Evolutionary conservation across 2,888 invertebrate genomes (phyloP), one percentile per base, ranked within the genome.

Genomic region (Acleris literana): DNA sequence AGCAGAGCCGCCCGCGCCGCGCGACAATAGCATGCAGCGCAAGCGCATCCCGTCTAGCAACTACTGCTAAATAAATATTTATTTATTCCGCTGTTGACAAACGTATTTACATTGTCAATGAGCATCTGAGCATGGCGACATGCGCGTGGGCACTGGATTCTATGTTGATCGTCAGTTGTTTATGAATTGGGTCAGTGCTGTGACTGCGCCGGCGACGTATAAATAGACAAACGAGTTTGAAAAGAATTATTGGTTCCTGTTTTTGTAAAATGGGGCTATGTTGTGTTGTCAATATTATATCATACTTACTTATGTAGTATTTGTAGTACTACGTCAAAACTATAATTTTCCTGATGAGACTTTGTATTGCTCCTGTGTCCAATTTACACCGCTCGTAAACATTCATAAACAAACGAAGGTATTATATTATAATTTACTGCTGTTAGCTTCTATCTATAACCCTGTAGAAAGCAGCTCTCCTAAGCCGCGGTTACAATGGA

Each of bases 41-140:
- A 74, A 83, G 84, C 90, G 86, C 89, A 89, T 90, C 90, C 86
- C 79, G 83, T 73, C 71, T 74, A 68, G 71, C 74, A 75, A 79
- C 78, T 76, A 78, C 84, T 80, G 81, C 80, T 79, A 83, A 82
- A 88, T 91, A 90, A 92, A 90, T 91, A 92, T 91, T 90, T 90
- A 92, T 92, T 87, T 87, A 86, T 89, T 88, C 85, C 76, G 74
- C 78, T 86, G 90, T 90, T 89, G 90, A 91, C 91, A 91, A 89
- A 86, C 81, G 82, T 88, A 90, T 91, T 90, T 89, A 90, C 90
- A 92, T 90, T 87, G 87, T 87, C 80, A 87, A 82, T 82, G 81
- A 75, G 79, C 73, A 76, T 80, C 80, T 81, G 80, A 82, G 80
- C 78, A 79, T 84, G 88, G 87, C 81, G 79, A 83, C 82, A 73